Evolutionary conservation across 1,140 invertebrate genomes (phyloP), one percentile per base, ranked within the genome.

Genomic region (Elymnias hypermnestra): DNA sequence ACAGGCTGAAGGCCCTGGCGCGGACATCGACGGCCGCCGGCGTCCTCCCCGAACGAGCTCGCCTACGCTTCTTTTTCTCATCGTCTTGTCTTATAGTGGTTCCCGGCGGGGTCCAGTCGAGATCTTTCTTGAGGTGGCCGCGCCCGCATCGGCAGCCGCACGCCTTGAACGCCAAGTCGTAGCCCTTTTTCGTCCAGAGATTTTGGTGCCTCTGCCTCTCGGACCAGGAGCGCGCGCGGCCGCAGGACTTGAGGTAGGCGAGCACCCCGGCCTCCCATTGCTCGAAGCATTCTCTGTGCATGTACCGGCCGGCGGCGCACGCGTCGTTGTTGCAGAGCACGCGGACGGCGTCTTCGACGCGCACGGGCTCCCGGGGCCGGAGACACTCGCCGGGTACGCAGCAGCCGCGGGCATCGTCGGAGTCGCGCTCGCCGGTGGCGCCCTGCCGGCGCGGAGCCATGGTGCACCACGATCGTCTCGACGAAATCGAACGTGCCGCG

Each of bases 111-210:
- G 91, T 88, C 95, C 97, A 98, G 67, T 98, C 95, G 7, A 97
- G 87, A 85, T 98, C 97, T 83, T 98, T 98, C 67, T 96, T 94
- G 39, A 99, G 76, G 74, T 98, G 96, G 0, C 97, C 97, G 3
- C 95, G 89, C 0, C 94, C 94, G 84, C 97, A 92, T 63, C 93
- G 90, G 88, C 97, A 92, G 58, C 93, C 91, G 89, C 96, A 94
- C 28, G 96, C 93, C 73, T 95, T 95, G 72, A 93, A 95, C 0
- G 96, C 95, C 70, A 98, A 86, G 79, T 99, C 97, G 87, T 98
- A 98, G 7, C 96, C 97, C 82, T 97, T 97, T 84, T 98, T 98
- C 23, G 96, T 98, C 97, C 97, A 99, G 42, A 99, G 86, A 75
- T 98, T 97, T 85, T 98, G 96, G 54, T 94, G 90, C 9, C 96